Percentiles rank a stretch among this genome's conserved stretches.
These are phyloP conservation scores for Ennomos quercinarius DNA, from an alignment of 2,888 invertebrate species.

Conservation along the genomic window DNA sequence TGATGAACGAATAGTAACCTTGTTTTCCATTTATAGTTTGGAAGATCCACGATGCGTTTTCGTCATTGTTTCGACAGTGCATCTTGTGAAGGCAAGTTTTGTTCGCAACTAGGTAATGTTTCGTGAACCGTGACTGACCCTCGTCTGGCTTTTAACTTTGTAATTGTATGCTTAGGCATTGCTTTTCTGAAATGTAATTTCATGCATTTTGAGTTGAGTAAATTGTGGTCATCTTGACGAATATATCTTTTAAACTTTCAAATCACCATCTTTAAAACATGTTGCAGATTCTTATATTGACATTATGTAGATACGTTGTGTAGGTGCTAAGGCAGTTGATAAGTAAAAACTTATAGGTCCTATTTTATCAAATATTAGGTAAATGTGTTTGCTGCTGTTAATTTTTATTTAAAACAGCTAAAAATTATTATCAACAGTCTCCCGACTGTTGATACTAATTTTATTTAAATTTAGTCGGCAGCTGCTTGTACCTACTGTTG, in stretches of 20 bases:
- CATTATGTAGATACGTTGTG: background rate
- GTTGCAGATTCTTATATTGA: background rate
- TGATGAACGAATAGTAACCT: too few relatives aligned
- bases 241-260: background rate
- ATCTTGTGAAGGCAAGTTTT: slow-evolving; percentile 1
- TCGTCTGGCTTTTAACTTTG: slow-evolving; percentile 26
- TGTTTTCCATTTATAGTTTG: background rate
- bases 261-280: background rate
- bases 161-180: slow-evolving; percentile 14
- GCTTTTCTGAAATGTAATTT: slow-evolving; percentile 17
- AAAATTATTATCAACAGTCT: too few relatives aligned
- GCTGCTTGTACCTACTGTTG: too few relatives aligned
- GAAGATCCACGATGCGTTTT: slow-evolving; percentile 13
- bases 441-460: too few relatives aligned
- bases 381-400: too few relatives aligned
- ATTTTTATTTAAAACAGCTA: too few relatives aligned
- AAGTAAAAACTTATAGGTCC: too few relatives aligned
- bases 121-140: slow-evolving; percentile 24
- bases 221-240: too few relatives aligned
- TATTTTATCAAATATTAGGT: too few relatives aligned
- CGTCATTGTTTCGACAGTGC: slow-evolving; percentile 20
- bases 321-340: too few relatives aligned
- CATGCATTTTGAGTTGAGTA: slow-evolving; percentile 9
- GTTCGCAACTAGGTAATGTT: slow-evolving; percentile 25
- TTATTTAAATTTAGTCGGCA: too few relatives aligned